These are phyloP conservation scores for Ormia ochracea DNA, from an alignment of 2,888 invertebrate species.

Conservation along the genomic window DNA sequence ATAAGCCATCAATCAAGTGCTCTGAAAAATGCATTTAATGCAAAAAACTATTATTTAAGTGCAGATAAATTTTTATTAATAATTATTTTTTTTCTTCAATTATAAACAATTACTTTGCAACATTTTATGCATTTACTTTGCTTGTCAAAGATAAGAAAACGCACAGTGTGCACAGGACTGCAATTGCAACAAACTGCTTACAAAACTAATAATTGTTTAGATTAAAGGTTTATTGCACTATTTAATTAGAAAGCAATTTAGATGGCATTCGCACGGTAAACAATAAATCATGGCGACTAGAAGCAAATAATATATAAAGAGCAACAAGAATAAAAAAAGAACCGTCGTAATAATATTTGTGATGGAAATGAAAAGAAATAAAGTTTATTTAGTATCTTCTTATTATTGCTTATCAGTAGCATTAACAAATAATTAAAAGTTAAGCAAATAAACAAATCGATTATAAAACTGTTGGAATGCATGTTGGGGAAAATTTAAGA, in stretches of 20 bases:
- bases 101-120: constrained; percentile 11
- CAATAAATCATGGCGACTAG: constrained; percentile 37
- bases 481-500: not conserved
- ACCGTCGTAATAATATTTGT: constrained; percentile 18
- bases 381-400: not conserved
- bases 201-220: constrained; percentile 44
- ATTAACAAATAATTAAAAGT: constrained; percentile 34
- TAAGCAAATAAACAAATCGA: constrained; percentile 4
- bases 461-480: not conserved
- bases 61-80: not conserved
- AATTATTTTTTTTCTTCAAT: not conserved
- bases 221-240: constrained; percentile 60
- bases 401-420: constrained; percentile 28
- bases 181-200: constrained; percentile 45
- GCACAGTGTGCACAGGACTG: not conserved
- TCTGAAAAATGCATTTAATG: not conserved
- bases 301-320: constrained; percentile 39
- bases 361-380: not conserved
- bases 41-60: not conserved
- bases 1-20: not conserved
- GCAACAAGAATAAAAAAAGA: constrained; percentile 1
- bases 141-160: not conserved
- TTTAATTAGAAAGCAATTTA: constrained; percentile 16
- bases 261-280: not conserved
- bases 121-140: not conserved